These are phyloP conservation scores for Tanytarsus gracilentus DNA, from an alignment of 2,888 invertebrate species.

Conservation along the genomic window DNA sequence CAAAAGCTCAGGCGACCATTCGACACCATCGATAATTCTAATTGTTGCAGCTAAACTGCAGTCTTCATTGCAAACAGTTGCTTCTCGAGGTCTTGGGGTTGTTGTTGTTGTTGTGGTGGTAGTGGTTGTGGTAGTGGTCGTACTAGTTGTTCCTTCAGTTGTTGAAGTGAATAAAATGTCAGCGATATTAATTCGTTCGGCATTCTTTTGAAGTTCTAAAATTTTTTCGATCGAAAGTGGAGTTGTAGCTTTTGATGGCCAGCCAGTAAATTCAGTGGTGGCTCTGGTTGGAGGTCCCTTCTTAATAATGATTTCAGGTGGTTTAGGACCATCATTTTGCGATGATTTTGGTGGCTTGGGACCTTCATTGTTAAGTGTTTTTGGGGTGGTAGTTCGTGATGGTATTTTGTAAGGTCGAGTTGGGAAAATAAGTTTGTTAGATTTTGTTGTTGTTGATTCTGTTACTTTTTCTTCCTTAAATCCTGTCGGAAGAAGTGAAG, in stretches of 20 bases:
- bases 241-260: constrained; percentile 82
- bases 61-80: constrained; percentile 65
- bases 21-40: constrained; percentile 68
- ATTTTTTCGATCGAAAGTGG: constrained; percentile 77
- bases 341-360: constrained; percentile 50
- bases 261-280: constrained; percentile 82
- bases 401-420: constrained; percentile 52
- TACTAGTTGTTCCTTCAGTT: constrained; percentile 38
- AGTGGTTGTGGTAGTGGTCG: constrained; percentile 50
- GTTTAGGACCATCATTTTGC: constrained; percentile 43
- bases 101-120: constrained; percentile 63
- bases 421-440: constrained; percentile 67
- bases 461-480: no score
- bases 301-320: constrained; percentile 58
- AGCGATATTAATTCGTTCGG: constrained; percentile 49
- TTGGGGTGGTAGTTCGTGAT: constrained; percentile 34
- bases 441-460: constrained; percentile 42
- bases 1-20: constrained; percentile 77
- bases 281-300: constrained; percentile 79
- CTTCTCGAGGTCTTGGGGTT: constrained; percentile 61
- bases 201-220: constrained; percentile 56
- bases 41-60: constrained; percentile 83
- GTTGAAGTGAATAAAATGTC: constrained; percentile 41
- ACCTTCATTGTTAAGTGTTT: constrained; percentile 45
- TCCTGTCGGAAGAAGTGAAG: no score